Evolutionary conservation across 37 sponge, comb jelly and placozoan genomes (phyloP), one percentile per base, ranked within the genome.

Genomic region (Crambe crambe): DNA sequence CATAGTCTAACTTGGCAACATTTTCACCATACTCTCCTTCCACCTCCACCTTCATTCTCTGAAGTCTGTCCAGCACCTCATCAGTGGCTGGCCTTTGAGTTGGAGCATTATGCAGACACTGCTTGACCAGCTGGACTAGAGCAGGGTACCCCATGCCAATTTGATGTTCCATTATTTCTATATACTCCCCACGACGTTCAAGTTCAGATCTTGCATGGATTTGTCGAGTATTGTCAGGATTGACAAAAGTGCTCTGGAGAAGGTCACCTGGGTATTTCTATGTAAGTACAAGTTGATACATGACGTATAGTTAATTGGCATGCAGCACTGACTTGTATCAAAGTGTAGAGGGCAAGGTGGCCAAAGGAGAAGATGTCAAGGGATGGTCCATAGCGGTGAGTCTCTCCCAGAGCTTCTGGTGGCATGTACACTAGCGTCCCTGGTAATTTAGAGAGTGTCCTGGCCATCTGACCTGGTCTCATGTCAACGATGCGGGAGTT

Each of bases 181-280:
- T 37, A 37, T 74, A 56, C 36, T 1, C 35, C 34, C 27, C 35
- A 26, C 74, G 74, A 17, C 74, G 57, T 35, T 74, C 74, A 17
- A 74, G 35, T 56, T 74, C 74, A 26, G 56, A 43, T 20, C 74
- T 56, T 31, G 35, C 35, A 2, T 30, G 37, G 74, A 56, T 2
- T 27, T 36, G 56, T 17, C 30, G 34, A 43, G 74, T 4, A 3
- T 66, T 74, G 56, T 74, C 1, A 1, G 56, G 34, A 74, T 12
- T 58, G 8, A n/a, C 3, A 36, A 56, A 74, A 1, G 74, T 74
- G 56, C 23, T 1, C 2, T 30, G 35, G n/a, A 74, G 51, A 20
- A 74, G 74, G 72, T 38, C 26, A 35, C 72, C 72, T 2, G 77
- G 77, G 25, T 37, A 77, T 51, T 58, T 32, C 60, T 77, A 58